Evolutionary conservation across 2,888 invertebrate genomes (phyloP), one percentile per base, ranked within the genome.

Genomic region (Blera fallax): DNA sequence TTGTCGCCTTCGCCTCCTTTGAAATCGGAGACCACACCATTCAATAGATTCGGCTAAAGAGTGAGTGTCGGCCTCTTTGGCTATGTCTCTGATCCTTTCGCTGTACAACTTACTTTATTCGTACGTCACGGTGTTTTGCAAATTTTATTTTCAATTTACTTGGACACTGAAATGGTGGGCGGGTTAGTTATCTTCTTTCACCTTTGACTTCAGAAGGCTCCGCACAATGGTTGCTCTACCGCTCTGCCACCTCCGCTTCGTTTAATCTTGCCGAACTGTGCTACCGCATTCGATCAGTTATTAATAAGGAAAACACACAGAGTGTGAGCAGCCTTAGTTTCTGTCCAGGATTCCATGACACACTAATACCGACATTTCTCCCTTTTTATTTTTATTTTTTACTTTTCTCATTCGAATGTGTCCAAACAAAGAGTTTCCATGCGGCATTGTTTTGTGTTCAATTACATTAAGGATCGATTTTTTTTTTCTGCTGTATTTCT

Each of bases 1-100:
- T 89, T 91, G 90, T 90, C 91, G 91, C 91, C 90, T 90, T 89
- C 89, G 87, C 87, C 88, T 87, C 84, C 87, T 88, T 87, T 87
- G 88, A 83, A 87, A 82, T 73, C 65, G 27, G 80, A 79, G 81
- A 87, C 77, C 73, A 80, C 72, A 80, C 72, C 76, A 70, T 65
- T 70, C 18, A 54, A 65, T 62, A 54, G 52, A 27, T 43, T 58
- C 60, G 18, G 3, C 14, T 21, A 16, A 45, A 27, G 62, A 40
- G 64, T 40, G 34, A 52, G 54, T 40, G 81, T 81, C 85, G 77
- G 82, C 58, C 21, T 50, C 64, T 78, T 79, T 80, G 67, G 76
- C 56, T 50, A 48, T 21, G 21, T 14, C 29, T 60, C 32, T 73
- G 80, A 85, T 85, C 70, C 85, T 80, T 85, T 65, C 24, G 76